Conservation (phyloP, 1,140 invertebrate genomes). For the Dryas iulia region DNA sequence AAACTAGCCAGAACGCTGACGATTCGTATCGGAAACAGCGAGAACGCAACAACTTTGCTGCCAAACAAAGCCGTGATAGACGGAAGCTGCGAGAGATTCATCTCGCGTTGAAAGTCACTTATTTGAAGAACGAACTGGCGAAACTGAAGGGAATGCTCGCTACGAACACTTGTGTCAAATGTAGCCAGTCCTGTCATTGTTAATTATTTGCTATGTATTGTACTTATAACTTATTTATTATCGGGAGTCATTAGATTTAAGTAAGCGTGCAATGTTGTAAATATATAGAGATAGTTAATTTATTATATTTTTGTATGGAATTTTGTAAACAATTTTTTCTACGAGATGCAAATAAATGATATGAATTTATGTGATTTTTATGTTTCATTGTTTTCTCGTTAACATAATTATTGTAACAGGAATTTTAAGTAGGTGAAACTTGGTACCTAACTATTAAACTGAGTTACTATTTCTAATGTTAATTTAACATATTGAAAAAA, state of each 20-base stretch:
- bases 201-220: no score
- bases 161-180: conserved; percentile 14
- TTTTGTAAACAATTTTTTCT: neutral
- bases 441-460: no score
- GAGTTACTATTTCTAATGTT: no score
- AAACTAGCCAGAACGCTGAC: conserved; percentile 61
- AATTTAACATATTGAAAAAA: no score
- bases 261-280: conserved; percentile 31
- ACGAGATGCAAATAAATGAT: neutral
- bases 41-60: conserved; percentile 96
- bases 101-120: conserved; percentile 92
- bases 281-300: conserved; percentile 28
- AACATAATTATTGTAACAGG: no score
- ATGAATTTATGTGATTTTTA: neutral
- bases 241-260: conserved; percentile 11
- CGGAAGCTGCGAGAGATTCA: conserved; percentile 95
- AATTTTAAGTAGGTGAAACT: no score
- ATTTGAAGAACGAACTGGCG: conserved; percentile 74
- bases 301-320: conserved; percentile 8
- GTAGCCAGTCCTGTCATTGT: conserved; percentile 31
- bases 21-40: conserved; percentile 94
- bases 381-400: neutral
- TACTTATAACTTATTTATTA: conserved; percentile 12
- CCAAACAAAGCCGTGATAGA: conserved; percentile 95
- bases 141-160: conserved; percentile 27